Evolutionary conservation across 2,888 invertebrate genomes (phyloP).

Genomic region (Sphaeridia pumilis): DNA sequence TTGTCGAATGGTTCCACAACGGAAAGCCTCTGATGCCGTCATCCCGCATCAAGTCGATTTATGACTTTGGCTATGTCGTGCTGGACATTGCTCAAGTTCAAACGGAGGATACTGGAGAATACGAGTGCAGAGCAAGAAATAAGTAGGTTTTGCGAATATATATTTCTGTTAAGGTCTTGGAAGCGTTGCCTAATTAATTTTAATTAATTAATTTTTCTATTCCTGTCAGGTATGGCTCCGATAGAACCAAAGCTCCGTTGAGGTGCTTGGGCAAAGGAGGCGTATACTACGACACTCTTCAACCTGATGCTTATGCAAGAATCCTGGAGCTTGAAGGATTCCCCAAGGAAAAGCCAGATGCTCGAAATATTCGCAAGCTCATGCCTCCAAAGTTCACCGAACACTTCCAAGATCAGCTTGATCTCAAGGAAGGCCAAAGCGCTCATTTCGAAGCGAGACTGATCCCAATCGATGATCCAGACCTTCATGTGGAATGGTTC

Average conservation of each 20-base stretch:
- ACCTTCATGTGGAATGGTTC: slow-evolving; percentile 79
- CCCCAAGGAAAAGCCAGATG: slow-evolving; percentile 51
- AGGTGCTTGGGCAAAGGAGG: slow-evolving; percentile 72
- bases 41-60: slow-evolving; percentile 81
- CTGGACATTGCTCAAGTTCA: slow-evolving; percentile 65
- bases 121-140: slow-evolving; percentile 81
- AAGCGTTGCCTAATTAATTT: no score
- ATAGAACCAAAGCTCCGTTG: slow-evolving; percentile 72
- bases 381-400: slow-evolving; percentile 83
- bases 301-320: slow-evolving; percentile 77
- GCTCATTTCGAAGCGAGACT: slow-evolving; percentile 58
- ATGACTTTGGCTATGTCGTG: slow-evolving; percentile 89
- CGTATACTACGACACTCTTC: slow-evolving; percentile 75
- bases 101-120: slow-evolving; percentile 54
- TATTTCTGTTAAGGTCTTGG: not conserved
- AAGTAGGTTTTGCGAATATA: slow-evolving; percentile 43
- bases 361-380: slow-evolving; percentile 37
- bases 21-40: slow-evolving; percentile 78
- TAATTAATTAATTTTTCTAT: not conserved
- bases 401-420: slow-evolving; percentile 70
- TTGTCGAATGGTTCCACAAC: slow-evolving; percentile 71
- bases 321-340: slow-evolving; percentile 72
- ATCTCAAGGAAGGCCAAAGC: slow-evolving; percentile 85
- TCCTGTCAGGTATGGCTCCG: slow-evolving; percentile 57
- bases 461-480: slow-evolving; percentile 87